Conservation (phyloP, 1,140 invertebrate genomes). For the Phocides pigmalion region DNA sequence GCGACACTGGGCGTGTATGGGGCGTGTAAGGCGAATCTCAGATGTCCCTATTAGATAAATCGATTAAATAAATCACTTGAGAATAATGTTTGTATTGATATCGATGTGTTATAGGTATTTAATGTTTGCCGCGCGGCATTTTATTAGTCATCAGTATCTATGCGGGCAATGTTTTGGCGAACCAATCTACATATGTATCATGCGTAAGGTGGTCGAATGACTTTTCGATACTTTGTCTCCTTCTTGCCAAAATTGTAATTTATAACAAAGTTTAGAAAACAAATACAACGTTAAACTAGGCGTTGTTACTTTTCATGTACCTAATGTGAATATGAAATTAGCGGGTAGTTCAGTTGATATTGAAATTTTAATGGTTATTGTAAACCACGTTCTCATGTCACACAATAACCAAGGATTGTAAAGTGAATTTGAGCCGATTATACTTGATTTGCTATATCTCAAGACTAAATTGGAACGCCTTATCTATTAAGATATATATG, state of each 20-base stretch:
- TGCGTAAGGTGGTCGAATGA: neutral
- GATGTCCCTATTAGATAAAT: conserved; percentile 26
- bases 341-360: too few species aligned
- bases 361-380: too few species aligned
- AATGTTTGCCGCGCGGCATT: neutral
- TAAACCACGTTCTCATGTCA: too few species aligned
- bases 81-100: conserved; percentile 5
- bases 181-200: neutral
- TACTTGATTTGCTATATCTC: too few species aligned
- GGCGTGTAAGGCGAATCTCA: conserved; percentile 18
- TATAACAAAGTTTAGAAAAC: too few species aligned
- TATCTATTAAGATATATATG: too few species aligned
- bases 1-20: conserved; percentile 6
- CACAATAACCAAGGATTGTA: too few species aligned
- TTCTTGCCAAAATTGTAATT: neutral
- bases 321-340: too few species aligned
- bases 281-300: too few species aligned
- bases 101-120: neutral
- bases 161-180: neutral
- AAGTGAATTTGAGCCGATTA: too few species aligned
- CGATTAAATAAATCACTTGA: conserved; percentile 12
- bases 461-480: too few species aligned
- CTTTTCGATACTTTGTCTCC: neutral
- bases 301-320: too few species aligned
- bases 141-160: conserved; percentile 4